These are phyloP conservation scores for Apostichopus parvimensis DNA, from an alignment of 35 echinoderm and acorn worm species.

Conservation along the genomic window DNA sequence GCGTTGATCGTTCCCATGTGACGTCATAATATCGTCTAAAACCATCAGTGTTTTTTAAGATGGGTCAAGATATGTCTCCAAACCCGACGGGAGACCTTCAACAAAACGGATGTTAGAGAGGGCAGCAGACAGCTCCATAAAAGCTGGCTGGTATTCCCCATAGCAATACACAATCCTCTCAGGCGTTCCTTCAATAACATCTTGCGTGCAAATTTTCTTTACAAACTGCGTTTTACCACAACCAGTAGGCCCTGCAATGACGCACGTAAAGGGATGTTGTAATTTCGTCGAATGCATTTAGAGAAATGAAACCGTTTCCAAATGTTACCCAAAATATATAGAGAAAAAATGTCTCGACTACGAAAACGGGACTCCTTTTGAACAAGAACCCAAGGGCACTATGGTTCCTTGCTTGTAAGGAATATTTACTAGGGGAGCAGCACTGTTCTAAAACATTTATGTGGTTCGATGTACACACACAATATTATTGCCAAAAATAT, in stretches of 20 bases:
- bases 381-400: no score
- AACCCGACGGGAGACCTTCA: neutral
- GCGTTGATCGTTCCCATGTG: slow-evolving; percentile 2
- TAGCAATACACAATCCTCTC: slow-evolving; percentile 56
- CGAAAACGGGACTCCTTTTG: no score
- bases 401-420: no score
- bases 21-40: slow-evolving; percentile 60
- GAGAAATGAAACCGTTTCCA: no score
- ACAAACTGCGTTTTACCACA: slow-evolving; percentile 54
- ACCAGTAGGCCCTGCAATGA: slow-evolving; percentile 26
- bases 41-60: slow-evolving; percentile 43
- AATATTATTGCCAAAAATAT: no score
- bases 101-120: slow-evolving; percentile 7
- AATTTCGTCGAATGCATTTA: no score
- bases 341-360: no score
- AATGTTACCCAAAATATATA: no score
- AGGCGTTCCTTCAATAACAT: slow-evolving; percentile 54
- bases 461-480: no score
- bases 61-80: slow-evolving; percentile 1
- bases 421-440: no score
- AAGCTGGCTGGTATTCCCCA: slow-evolving; percentile 53
- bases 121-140: slow-evolving; percentile 44
- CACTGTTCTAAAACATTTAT: no score
- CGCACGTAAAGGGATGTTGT: no score
- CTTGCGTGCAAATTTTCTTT: slow-evolving; percentile 31